These are phyloP conservation scores for Sesamia inferens DNA, from an alignment of 2,888 invertebrate species.

Conservation along the genomic window DNA sequence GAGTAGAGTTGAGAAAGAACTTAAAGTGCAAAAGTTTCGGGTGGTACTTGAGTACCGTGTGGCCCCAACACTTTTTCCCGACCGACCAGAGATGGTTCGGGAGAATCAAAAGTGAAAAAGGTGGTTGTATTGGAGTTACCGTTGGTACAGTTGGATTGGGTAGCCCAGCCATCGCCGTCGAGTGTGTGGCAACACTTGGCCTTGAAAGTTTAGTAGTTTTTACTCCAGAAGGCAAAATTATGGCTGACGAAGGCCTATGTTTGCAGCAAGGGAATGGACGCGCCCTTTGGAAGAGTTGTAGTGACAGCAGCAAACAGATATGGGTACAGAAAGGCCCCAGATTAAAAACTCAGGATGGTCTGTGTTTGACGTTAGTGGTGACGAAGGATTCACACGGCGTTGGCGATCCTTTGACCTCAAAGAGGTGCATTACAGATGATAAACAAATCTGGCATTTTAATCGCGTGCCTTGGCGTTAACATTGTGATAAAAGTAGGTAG, in stretches of 20 bases:
- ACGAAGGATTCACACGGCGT: slow-evolving; percentile 72
- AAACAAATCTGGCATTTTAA: slow-evolving; percentile 93
- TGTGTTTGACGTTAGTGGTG: slow-evolving; percentile 79
- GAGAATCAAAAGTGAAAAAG: slow-evolving; percentile 91
- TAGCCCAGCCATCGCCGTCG: slow-evolving; percentile 92
- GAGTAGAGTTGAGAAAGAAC: slow-evolving; percentile 92
- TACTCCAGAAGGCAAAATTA: slow-evolving; percentile 92
- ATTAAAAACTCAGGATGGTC: slow-evolving; percentile 77
- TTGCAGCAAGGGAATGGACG: slow-evolving; percentile 92
- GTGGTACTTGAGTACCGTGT: slow-evolving; percentile 98
- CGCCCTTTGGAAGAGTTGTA: slow-evolving; percentile 93
- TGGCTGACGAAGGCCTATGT: slow-evolving; percentile 97
- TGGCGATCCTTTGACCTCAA: slow-evolving; percentile 88
- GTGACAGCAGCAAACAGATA: slow-evolving; percentile 91
- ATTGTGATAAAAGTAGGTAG: slow-evolving; percentile 60
- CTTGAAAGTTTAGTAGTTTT: slow-evolving; percentile 93
- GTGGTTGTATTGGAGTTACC: slow-evolving; percentile 80
- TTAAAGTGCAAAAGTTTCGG: slow-evolving; percentile 96
- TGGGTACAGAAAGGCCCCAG: slow-evolving; percentile 91
- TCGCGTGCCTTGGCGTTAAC: slow-evolving; percentile 91
- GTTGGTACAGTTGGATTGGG: slow-evolving; percentile 92
- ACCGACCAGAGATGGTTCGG: slow-evolving; percentile 96
- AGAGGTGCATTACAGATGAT: slow-evolving; percentile 88
- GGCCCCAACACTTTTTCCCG: slow-evolving; percentile 99
- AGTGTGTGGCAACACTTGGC: slow-evolving; percentile 90